These are phyloP conservation scores for Acrocephalus kingi DNA, from an alignment of 2,113 vertebrate species.

Conservation along the genomic window DNA sequence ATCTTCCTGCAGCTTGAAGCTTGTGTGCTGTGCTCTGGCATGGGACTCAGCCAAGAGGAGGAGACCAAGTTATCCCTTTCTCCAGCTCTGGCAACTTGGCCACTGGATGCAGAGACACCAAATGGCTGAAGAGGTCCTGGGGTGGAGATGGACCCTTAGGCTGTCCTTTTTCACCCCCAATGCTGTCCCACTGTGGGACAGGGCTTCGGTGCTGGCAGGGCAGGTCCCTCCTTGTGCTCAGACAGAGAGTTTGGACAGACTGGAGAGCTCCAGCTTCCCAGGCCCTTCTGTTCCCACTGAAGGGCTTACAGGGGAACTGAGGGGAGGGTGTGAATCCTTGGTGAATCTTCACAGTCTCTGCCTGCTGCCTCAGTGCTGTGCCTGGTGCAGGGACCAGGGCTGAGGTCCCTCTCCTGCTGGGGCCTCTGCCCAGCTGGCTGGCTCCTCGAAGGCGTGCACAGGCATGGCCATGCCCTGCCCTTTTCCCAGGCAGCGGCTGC, in stretches of 20 bases:
- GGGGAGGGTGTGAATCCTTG: neutral
- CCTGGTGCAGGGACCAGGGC: accelerated
- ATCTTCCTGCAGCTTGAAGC: neutral
- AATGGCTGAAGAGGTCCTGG: neutral
- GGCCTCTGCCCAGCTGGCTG: neutral
- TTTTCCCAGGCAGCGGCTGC: neutral
- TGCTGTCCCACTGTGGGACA: neutral
- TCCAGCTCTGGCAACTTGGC: neutral
- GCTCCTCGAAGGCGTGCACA: accelerated
- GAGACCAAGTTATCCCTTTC: neutral
- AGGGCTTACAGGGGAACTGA: neutral
- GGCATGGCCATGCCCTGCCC: neutral
- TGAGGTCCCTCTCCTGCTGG: neutral
- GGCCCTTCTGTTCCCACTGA: accelerated
- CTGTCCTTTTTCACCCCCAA: neutral
- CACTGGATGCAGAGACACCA: neutral
- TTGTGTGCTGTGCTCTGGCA: neutral
- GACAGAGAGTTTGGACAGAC: neutral
- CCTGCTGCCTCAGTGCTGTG: neutral
- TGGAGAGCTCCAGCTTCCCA: neutral
- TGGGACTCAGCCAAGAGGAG: neutral
- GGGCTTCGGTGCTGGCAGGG: neutral
- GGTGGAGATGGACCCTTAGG: neutral
- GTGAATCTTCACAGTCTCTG: neutral
- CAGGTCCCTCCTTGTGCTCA: neutral